A percentile compares a stretch with the other conserved stretches of the same genome.
phyloP scores from a whole-genome alignment of 2,797 vertebrate genomes.

The Kryptolebias ocellatus region DNA sequence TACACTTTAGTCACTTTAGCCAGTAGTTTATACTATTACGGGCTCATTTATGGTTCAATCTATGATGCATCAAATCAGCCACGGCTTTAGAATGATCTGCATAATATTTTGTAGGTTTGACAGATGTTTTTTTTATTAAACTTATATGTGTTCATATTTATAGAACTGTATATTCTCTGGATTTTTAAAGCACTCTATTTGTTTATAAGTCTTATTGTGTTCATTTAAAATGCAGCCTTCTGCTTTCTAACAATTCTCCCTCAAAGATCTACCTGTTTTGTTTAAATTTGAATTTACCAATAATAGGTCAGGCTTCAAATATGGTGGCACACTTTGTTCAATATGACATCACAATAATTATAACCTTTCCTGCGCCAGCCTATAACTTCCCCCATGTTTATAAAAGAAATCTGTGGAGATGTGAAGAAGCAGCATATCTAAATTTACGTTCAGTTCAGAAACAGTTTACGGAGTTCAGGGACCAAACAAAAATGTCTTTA shows the following conservation, averaged over 20 bases:
- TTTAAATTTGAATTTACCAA: no score
- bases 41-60: slow-evolving; percentile 7
- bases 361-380: slow-evolving; percentile 2
- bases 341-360: background rate
- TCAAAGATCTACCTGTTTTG: no score
- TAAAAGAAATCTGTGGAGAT: background rate
- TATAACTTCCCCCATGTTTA: background rate
- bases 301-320: slow-evolving; percentile 4
- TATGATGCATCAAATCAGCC: background rate
- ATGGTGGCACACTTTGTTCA: background rate
- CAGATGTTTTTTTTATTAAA: slow-evolving; percentile 3
- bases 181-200: background rate
- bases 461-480: no score
- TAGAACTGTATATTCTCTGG: no score
- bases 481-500: no score
- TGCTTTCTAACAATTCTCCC: no score
- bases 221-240: no score
- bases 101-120: background rate
- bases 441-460: background rate
- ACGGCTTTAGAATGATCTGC: background rate
- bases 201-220: background rate
- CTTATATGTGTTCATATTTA: background rate
- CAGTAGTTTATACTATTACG: slow-evolving; percentile 16
- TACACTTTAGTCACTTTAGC: slow-evolving; percentile 31
- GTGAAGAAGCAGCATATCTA: background rate